Base-by-base conservation (phyloP, 2,113 vertebrate genomes). In the Cercocebus atys region DNA sequence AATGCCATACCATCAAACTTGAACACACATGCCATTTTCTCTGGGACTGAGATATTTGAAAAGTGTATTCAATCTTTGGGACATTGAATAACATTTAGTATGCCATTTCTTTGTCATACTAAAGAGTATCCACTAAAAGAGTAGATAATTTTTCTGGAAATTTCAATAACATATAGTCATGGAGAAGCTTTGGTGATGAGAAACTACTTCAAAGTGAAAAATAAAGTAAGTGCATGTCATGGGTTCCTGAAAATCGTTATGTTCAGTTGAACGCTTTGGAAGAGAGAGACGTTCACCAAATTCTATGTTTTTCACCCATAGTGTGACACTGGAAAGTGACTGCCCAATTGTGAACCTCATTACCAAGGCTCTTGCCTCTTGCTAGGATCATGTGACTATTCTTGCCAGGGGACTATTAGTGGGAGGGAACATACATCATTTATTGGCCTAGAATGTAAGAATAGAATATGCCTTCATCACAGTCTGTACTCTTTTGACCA, bases 171-270 rank as follows among this genome's bases (percentile, higher is more conserved):
- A 64, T 88, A 59, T 35, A 80, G 40, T 78, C 32, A 85, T 52
- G 45, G 9, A 88, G 4, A 35, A 94, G 40, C 59, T 88, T 55
- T 93, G 73, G 11, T 75, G 82, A 61, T 81, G 61, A 88, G 45
- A 93, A 52, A 81, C 45, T 73, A 59, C n/a, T 96, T 96, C 35
- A 76, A 82, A 89, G 81, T 78, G n/a, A 84, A 94, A 92, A 87
- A 68, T 38, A 20, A 72, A 45, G 17, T 85, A 22, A 92, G 55
- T 50, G 22, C 22, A 70, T 78, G 43, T 70, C 52, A 88, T 20
- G 13, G 18, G 16, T 83, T 88, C 32, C n/a, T 90, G 38, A 61
- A 90, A 72, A 52, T 79, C 73, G 68, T 68, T 96, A 35, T 92
- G 85, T 91, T 91, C 1, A n/a, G 5, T 32, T 73, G 59, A 40